Evolutionary conservation across 1,140 invertebrate species (phyloP), one percentile per base, ranked within the genome.

Genomic region (Oppia nitens): DNA sequence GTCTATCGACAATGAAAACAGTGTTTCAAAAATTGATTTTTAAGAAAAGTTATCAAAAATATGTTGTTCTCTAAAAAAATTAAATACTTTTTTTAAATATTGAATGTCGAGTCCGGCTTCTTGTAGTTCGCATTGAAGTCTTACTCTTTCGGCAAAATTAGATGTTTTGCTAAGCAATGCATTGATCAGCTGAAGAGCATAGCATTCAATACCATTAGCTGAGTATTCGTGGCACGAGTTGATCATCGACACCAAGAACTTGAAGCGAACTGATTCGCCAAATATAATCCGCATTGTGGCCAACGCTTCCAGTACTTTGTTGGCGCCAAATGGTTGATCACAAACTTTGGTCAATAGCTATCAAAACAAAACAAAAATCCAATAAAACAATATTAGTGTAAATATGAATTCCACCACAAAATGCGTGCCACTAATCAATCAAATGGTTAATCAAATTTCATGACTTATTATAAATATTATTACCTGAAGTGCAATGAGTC

Each of bases 191-290:
- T 80, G 80, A 28, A 95, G 73, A 6, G 87, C 87, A 3, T 82
- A 80, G n/a, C 82, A 78, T 66, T 91, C 77, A 1, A 90, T 76
- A 47, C 55, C 55, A 27, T 62, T 32, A 48, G 47, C 53, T 4
- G 25, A 53, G 54, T 26, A 40, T 9, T 40, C 17, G 32, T 40
- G 6, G 6, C 32, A 17, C 49, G 48, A 56, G 53, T 61, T 50
- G 49, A 58, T 58, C 54, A 57, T 64, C 65, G 61, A 24, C 54
- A 62, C n/a, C 0, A 94, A 77, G 66, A 94, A 83, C 55, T 89
- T 79, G 71, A 93, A 94, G 64, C 90, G 76, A 2, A 91, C 88
- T 0, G 88, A 86, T 68, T 96, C 90, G 23, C 87, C 89, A 67
- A 88, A 89, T 29, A 87, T 76, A 0, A 95, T 73, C 17, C 90